phyloP scores from a whole-genome alignment of 1,140 invertebrate genomes.

The Drosophila fuyamai region DNA sequence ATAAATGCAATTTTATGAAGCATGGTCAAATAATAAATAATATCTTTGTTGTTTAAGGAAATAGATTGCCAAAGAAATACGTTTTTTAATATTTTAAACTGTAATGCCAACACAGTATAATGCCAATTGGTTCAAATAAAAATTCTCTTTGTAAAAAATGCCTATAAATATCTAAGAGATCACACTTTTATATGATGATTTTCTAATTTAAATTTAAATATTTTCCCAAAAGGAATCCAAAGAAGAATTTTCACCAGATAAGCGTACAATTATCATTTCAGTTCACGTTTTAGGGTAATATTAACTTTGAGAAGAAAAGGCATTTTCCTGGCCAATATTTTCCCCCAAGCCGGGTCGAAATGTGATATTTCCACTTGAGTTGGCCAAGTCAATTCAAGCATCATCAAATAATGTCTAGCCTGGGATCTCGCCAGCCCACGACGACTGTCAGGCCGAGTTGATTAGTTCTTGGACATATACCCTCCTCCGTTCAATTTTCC shows the following conservation, averaged over 20 bases:
- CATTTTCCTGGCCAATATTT: conserved; percentile 34
- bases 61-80: too few species aligned
- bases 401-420: conserved; percentile 43
- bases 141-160: too few species aligned
- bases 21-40: too few species aligned
- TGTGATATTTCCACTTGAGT: conserved; percentile 52
- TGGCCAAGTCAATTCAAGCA: conserved; percentile 47
- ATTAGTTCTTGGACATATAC: conserved; percentile 53
- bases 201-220: background rate
- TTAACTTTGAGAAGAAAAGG: conserved; percentile 7
- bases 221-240: background rate
- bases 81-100: too few species aligned
- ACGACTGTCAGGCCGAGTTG: conserved; percentile 47
- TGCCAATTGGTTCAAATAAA: too few species aligned
- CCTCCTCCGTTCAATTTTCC: conserved; percentile 7
- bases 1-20: too few species aligned
- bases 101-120: too few species aligned
- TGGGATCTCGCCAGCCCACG: conserved; percentile 11
- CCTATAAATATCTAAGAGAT: too few species aligned
- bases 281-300: conserved; percentile 15
- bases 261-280: conserved; percentile 20
- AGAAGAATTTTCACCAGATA: conserved; percentile 22
- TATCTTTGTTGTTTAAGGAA: too few species aligned
- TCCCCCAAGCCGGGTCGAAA: conserved; percentile 5
- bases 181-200: too few species aligned